Evolutionary conservation across 1,140 invertebrate species (phyloP).

Genomic region (Polypedilum vanderplanki): DNA sequence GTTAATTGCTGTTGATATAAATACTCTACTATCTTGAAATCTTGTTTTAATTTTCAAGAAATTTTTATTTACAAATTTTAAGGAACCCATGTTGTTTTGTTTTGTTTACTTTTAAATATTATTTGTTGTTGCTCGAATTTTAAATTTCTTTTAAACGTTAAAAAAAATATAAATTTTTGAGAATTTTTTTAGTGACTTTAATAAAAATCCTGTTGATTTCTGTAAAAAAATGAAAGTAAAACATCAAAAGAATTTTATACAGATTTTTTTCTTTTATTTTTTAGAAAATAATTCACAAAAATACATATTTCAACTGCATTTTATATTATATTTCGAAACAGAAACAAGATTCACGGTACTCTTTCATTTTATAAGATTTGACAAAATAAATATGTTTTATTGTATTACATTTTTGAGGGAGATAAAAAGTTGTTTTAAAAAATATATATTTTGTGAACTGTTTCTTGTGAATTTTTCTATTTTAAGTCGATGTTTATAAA

Average conservation of each 20-base stretch:
- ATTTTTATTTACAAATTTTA: too few relatives aligned
- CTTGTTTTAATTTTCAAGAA: too few relatives aligned
- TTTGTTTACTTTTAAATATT: too few relatives aligned
- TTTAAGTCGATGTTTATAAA: conserved; percentile 3
- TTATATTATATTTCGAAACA: not conserved
- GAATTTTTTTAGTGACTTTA: too few relatives aligned
- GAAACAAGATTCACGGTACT: too few relatives aligned
- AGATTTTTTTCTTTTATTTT: not conserved
- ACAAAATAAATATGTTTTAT: not conserved
- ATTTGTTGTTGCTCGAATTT: too few relatives aligned
- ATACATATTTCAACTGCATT: conserved; percentile 7
- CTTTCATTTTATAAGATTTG: too few relatives aligned
- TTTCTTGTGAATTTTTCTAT: not conserved
- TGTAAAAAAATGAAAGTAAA: not conserved
- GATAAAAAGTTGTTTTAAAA: not conserved
- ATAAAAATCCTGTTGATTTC: not conserved
- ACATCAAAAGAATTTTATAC: not conserved
- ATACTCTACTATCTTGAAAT: too few relatives aligned
- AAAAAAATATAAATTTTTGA: too few relatives aligned
- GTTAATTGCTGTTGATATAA: not conserved
- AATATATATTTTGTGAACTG: conserved; percentile 1
- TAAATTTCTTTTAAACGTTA: too few relatives aligned
- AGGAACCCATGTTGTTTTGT: too few relatives aligned
- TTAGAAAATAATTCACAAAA: conserved; percentile 11
- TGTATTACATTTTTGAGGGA: not conserved